A percentile compares a stretch with the other conserved stretches of the same genome.
Evolutionary conservation across 1,140 invertebrate genomes (phyloP).

Genomic region (Dryas iulia): DNA sequence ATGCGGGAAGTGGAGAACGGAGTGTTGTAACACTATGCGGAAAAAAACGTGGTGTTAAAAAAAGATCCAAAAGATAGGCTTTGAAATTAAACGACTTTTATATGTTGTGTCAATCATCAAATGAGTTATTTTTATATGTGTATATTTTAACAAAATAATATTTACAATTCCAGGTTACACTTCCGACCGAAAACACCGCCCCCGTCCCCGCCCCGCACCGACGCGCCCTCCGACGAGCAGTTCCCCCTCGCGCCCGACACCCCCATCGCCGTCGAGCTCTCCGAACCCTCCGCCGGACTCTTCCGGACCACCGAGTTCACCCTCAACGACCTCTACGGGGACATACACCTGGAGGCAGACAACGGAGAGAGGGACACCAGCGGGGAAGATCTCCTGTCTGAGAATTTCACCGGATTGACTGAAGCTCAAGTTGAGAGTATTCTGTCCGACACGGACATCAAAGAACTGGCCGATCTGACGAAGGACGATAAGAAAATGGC

Average conservation of each 20-base stretch:
- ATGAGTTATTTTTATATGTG: too few species aligned
- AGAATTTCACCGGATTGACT: slow-evolving; percentile 59
- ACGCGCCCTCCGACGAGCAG: slow-evolving; percentile 53
- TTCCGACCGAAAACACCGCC: slow-evolving; percentile 87
- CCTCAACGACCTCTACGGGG: slow-evolving; percentile 65
- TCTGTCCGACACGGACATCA: slow-evolving; percentile 56
- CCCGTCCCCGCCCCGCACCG: slow-evolving; percentile 44
- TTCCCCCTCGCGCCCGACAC: slow-evolving; percentile 78
- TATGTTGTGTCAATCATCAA: too few species aligned
- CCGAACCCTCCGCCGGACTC: slow-evolving; percentile 63
- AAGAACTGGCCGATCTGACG: slow-evolving; percentile 43
- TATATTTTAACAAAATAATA: too few species aligned
- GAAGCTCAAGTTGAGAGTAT: slow-evolving; percentile 64
- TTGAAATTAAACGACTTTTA: too few species aligned
- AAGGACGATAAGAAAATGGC: slow-evolving; percentile 50
- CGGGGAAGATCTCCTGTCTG: slow-evolving; percentile 48
- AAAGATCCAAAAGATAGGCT: too few species aligned
- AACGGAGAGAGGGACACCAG: slow-evolving; percentile 45
- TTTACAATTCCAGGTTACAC: slow-evolving; percentile 82
- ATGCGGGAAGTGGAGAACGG: too few species aligned
- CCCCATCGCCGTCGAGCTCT: slow-evolving; percentile 81
- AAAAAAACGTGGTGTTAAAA: too few species aligned
- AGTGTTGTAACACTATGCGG: too few species aligned
- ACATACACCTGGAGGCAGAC: slow-evolving; percentile 47
- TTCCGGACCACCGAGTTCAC: slow-evolving; percentile 78